phyloP scores from a whole-genome alignment of 2,888 invertebrate genomes.

The Melinaea marsaeus region DNA sequence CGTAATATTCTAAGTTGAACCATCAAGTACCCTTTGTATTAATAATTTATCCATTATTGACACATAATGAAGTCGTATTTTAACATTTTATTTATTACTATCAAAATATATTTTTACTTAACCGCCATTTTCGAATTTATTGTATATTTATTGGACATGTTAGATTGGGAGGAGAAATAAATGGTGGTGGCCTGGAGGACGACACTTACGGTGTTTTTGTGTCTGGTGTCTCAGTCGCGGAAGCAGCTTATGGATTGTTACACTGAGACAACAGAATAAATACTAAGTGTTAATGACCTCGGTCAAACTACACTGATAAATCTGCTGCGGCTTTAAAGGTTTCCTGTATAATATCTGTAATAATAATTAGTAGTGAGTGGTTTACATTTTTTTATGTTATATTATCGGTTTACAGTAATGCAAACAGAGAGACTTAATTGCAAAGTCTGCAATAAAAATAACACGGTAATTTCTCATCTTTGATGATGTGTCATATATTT shows the following conservation, averaged over 20 bases:
- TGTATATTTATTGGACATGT: slow-evolving; percentile 73
- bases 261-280: slow-evolving; percentile 85
- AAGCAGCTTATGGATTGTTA: slow-evolving; percentile 71
- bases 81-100: too few relatives aligned
- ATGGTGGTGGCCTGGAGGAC: slow-evolving; percentile 52
- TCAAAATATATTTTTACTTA: slow-evolving; percentile 4
- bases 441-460: too few relatives aligned
- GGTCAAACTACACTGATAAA: slow-evolving; percentile 85
- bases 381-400: too few relatives aligned
- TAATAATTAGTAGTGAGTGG: too few relatives aligned
- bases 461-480: too few relatives aligned
- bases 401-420: too few relatives aligned
- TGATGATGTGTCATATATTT: background rate
- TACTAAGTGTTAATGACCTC: slow-evolving; percentile 86
- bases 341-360: slow-evolving; percentile 5
- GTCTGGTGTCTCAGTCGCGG: slow-evolving; percentile 65
- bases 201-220: slow-evolving; percentile 73
- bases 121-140: slow-evolving; percentile 2
- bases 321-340: slow-evolving; percentile 83
- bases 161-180: slow-evolving; percentile 65
- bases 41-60: too few relatives aligned
- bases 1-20: too few relatives aligned
- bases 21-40: too few relatives aligned
- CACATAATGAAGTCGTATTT: too few relatives aligned
- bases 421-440: too few relatives aligned